Evolutionary conservation across 2,888 invertebrate species (phyloP), one percentile per base, ranked within the genome.

Genomic region (Cheilosia scutellata): DNA sequence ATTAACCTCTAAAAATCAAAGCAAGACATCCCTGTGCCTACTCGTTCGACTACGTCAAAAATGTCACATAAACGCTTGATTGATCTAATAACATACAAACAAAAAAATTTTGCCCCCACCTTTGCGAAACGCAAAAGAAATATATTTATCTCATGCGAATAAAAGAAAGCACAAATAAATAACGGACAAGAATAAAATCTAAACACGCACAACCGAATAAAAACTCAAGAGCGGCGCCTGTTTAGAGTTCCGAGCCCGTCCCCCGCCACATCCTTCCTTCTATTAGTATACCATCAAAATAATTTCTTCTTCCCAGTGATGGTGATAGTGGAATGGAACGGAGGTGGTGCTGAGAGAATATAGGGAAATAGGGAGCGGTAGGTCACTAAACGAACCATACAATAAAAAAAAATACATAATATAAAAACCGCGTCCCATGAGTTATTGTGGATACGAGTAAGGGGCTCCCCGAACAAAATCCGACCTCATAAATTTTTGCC

Each of bases 171-270:
- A 55, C 47, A 62, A 60, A 62, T 74, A 75, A 75, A 65, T 44
- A 58, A 33, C 40, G 29, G 31, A 40, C 13, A 51, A 27, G 51
- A 72, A 42, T 62, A 51, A 62, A 72, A 63, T 53, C 74, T 33
- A 63, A 84, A 79, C 74, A 79, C 83, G 83, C 83, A 75, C 58
- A 75, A 33, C 58, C 65, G 44, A 83, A 75, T 63, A 65, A 70
- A 79, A 70, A 20, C 79, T 75, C 25, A 75, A 70, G 65, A 84
- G 75, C 57, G 74, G 74, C 68, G 66, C 62, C 72, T 55, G 16
- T 44, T 44, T 29, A 13, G 51, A 11, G 9, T 27, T 27, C 51
- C 31, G 31, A 29, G 7, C 11, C 29, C 40, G n/a, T 9, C 0
- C 16, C 20, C 44, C 25, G 29, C 63, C 62, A 55, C 25, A 44